A percentile compares a stretch with the other conserved stretches of the same genome.
Conservation (phyloP, 35 echinoderm and acorn worm species). For the Nesometra sesokonis region DNA sequence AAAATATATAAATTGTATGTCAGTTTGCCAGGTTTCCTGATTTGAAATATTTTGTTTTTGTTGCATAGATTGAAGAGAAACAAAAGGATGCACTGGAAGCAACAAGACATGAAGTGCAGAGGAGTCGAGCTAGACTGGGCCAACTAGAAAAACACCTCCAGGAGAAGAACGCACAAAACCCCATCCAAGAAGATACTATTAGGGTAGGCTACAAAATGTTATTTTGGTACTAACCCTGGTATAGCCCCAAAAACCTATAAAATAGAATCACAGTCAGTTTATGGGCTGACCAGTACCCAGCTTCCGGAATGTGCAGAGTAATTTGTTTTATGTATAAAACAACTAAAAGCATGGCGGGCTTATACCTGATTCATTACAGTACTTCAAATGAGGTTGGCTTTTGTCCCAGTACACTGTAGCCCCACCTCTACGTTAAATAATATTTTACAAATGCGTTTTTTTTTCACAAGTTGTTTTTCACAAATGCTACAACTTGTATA, state of each 20-base stretch:
- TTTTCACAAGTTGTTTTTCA: too few relatives aligned
- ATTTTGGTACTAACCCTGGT: not conserved
- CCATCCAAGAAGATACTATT: conserved; percentile 80
- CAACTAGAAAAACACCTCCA: conserved; percentile 66
- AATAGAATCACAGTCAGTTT: not conserved
- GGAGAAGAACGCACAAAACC: conserved; percentile 71
- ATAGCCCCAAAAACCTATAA: not conserved
- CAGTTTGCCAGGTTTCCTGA: too few relatives aligned
- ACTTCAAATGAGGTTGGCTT: too few relatives aligned
- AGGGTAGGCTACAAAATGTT: conserved; percentile 59
- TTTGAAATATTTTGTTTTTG: not conserved
- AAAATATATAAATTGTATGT: too few relatives aligned
- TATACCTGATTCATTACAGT: too few relatives aligned
- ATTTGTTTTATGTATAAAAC: too few relatives aligned
- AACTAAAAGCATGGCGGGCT: too few relatives aligned
- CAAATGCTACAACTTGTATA: too few relatives aligned
- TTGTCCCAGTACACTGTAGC: too few relatives aligned
- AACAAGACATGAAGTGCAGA: conserved; percentile 43
- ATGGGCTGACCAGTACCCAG: not conserved
- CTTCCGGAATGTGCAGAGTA: not conserved
- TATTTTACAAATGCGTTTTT: too few relatives aligned
- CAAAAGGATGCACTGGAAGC: conserved; percentile 48
- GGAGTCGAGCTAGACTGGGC: conserved; percentile 39
- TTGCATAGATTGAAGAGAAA: conserved; percentile 40
- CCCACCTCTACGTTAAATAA: too few relatives aligned